Evolutionary conservation across 2,797 vertebrate genomes (phyloP), one percentile per base, ranked within the genome.

Genomic region (Sebastolobus alascanus): DNA sequence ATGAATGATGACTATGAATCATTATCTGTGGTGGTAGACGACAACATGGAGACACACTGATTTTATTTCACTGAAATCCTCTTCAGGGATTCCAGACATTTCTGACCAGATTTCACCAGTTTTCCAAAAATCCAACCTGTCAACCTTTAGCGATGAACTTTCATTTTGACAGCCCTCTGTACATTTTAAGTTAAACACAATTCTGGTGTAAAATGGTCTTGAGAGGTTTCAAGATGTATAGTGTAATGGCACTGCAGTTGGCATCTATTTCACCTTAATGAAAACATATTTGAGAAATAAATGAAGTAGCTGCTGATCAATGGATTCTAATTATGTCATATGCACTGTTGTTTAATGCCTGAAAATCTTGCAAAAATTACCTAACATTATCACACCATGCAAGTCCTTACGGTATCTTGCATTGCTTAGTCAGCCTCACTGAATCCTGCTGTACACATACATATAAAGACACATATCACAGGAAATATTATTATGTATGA

Each of bases 391-490:
- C 59, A 71, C 27, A 61, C 12, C 33, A 40, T 46, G 73, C 79
- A 83, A 67, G 73, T 60, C 33, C 35, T 18, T 31, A 61, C 73
- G 40, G 67, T 71, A 60, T 75, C 83, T 72, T 76, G 67, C 71
- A 16, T 40, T 76, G 68, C 35, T 58, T 54, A n/a, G 56, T 67
- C 38, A 74, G 67, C 52, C 5, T 79, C 40, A 46, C 25, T 55
- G 31, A 83, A 29, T 65, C 55, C 70, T 77, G 50, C 75, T 77
- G 73, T 60, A 79, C 77, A 89, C 55, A 64, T 37, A 80, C 64
- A 86, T 78, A 84, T 50, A 75, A 77, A 83, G 35, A 87, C 73
- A 77, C 77, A 76, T 37, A 81, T 76, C 46, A 85, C 76, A 80
- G 59, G 43, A 81, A 80, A 64, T 67, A 81, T 74, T 18, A 74